These are phyloP conservation scores for Contarinia nasturtii DNA, from an alignment of 1,140 invertebrate genomes.

Conservation along the genomic window DNA sequence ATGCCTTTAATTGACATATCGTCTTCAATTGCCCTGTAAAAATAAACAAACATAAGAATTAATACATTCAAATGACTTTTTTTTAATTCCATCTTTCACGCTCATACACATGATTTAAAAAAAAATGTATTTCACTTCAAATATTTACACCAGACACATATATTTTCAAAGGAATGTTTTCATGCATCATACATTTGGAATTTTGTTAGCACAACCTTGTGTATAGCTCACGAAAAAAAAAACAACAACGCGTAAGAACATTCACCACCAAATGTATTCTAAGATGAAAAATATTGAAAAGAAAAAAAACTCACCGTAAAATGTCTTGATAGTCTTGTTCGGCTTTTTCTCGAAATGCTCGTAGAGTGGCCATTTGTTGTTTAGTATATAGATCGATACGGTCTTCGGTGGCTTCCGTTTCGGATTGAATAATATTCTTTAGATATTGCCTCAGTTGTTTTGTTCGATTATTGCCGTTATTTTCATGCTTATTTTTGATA, in stretches of 20 bases:
- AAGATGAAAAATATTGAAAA: no score
- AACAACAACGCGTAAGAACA: no score
- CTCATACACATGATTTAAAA: no score
- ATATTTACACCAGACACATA: no score
- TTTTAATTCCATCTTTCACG: neutral
- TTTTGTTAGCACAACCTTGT: no score
- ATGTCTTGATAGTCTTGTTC: constrained; percentile 15
- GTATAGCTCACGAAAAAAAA: no score
- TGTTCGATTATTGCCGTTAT: constrained; percentile 8
- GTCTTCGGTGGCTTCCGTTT: constrained; percentile 15
- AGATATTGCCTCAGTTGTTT: constrained; percentile 10
- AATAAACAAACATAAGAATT: no score
- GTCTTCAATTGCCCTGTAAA: neutral
- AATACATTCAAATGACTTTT: neutral
- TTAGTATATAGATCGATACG: constrained; percentile 13
- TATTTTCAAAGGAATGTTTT: no score
- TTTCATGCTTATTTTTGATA: neutral
- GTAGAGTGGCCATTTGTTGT: constrained; percentile 16
- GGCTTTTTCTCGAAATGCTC: constrained; percentile 19
- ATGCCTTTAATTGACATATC: neutral
- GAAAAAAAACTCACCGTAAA: constrained; percentile 8
- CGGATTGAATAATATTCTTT: constrained; percentile 13
- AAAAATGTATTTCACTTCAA: no score
- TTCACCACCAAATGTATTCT: no score
- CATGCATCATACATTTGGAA: no score